These are phyloP conservation scores for Harpalus rubripes DNA, from an alignment of 2,888 invertebrate genomes.

Conservation along the genomic window DNA sequence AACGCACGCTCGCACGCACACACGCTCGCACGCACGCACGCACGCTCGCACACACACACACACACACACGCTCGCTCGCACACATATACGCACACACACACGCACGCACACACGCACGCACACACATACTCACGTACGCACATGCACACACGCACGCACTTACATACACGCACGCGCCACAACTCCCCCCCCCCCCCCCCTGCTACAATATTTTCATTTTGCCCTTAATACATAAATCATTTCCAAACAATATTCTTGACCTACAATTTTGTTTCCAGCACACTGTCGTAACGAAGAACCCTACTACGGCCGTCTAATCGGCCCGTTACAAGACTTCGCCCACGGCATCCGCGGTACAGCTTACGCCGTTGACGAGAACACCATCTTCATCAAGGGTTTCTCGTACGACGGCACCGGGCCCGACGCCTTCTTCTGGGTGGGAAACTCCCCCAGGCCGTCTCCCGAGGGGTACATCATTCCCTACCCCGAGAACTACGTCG, in stretches of 20 bases:
- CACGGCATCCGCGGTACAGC: slow-evolving; percentile 90
- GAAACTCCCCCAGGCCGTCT: slow-evolving; percentile 88
- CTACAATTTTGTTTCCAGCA: background rate
- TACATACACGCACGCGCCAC: no score
- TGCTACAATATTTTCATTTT: no score
- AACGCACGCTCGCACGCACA: no score
- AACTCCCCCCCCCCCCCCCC: no score
- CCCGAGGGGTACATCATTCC: slow-evolving; percentile 92
- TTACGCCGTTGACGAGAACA: slow-evolving; percentile 93
- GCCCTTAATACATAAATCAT: no score
- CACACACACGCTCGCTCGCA: no score
- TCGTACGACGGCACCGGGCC: slow-evolving; percentile 93
- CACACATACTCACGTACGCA: no score
- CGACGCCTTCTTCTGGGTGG: slow-evolving; percentile 95
- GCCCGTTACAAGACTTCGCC: slow-evolving; percentile 85
- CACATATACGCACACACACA: no score
- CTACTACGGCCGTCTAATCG: slow-evolving; percentile 89
- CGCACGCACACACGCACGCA: no score
- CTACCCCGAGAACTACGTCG: slow-evolving; percentile 90
- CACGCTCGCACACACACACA: no score
- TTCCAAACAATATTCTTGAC: background rate
- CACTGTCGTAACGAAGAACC: slow-evolving; percentile 78
- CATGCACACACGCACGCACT: no score
- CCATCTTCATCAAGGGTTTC: slow-evolving; percentile 92
- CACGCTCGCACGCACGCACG: no score